Percentiles rank a stretch among this genome's conserved stretches.
phyloP scores from a whole-genome alignment of 1,140 invertebrate species.

The Drosophila pachea region DNA sequence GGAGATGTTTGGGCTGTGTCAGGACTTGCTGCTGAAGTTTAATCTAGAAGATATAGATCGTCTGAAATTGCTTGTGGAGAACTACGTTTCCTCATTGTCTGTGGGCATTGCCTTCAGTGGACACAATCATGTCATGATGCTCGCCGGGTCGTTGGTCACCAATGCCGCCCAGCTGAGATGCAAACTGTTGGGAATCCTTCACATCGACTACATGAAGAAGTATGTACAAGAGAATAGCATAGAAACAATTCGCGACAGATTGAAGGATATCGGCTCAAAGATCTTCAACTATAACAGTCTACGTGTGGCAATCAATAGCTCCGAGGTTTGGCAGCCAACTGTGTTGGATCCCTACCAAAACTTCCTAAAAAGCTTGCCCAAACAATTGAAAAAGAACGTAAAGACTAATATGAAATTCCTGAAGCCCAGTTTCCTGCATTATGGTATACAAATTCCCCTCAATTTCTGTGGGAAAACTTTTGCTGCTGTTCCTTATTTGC shows the following conservation, averaged over 20 bases:
- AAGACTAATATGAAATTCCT: conserved; percentile 49
- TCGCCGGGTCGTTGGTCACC: conserved; percentile 85
- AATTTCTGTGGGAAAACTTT: conserved; percentile 90
- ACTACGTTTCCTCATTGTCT: conserved; percentile 86
- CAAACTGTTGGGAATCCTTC: conserved; percentile 85
- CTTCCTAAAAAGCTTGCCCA: conserved; percentile 78
- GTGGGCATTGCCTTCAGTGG: conserved; percentile 88
- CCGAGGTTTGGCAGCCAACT: conserved; percentile 79
- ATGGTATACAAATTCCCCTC: conserved; percentile 90
- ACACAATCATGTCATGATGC: conserved; percentile 90
- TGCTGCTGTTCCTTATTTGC: conserved; percentile 86
- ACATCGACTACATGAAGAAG: conserved; percentile 87
- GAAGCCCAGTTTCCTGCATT: conserved; percentile 81
- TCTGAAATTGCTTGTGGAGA: conserved; percentile 88
- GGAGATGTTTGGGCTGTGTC: conserved; percentile 90
- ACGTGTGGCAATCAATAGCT: conserved; percentile 83
- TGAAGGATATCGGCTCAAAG: conserved; percentile 83
- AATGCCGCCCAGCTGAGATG: conserved; percentile 85
- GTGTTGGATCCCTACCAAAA: conserved; percentile 80
- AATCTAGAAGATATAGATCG: conserved; percentile 85
- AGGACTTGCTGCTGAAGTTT: conserved; percentile 86
- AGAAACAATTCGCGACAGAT: conserved; percentile 82
- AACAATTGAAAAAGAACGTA: conserved; percentile 53
- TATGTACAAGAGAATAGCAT: conserved; percentile 85
- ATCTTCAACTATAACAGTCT: conserved; percentile 85